Percentiles rank a stretch among this genome's conserved stretches.
phyloP scores from a whole-genome alignment of 1,140 invertebrate genomes.

The Lucilia sericata region DNA sequence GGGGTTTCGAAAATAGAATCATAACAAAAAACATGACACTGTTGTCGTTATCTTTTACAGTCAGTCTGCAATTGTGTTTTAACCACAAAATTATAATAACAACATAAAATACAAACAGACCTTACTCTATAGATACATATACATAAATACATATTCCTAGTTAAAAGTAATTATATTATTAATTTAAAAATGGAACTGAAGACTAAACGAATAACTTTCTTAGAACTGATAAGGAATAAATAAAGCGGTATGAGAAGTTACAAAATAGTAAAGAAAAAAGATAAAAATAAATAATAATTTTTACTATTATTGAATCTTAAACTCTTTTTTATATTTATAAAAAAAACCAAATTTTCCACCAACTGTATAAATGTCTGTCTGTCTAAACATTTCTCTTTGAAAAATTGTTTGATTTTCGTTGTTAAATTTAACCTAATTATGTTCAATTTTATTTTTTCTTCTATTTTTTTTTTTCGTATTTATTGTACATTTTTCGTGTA shows the following conservation, averaged over 20 bases:
- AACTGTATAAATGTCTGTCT: not conserved
- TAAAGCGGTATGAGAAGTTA: not conserved
- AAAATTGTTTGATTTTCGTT: not conserved
- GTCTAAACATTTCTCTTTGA: no score
- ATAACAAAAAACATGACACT: not conserved
- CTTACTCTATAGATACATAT: not conserved
- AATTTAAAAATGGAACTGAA: not conserved
- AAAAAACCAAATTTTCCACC: slow-evolving; percentile 16
- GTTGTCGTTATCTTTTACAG: not conserved
- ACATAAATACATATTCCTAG: no score
- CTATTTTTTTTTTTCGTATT: no score
- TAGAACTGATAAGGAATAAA: not conserved
- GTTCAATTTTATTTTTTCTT: not conserved
- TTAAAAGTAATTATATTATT: not conserved
- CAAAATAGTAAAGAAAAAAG: not conserved
- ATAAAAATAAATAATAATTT: not conserved
- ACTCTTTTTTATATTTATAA: not conserved
- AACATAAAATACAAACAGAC: not conserved
- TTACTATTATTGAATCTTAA: not conserved
- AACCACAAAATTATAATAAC: not conserved
- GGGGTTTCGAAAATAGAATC: not conserved
- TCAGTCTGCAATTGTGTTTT: not conserved
- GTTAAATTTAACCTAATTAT: slow-evolving; percentile 29
- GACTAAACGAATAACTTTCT: not conserved
- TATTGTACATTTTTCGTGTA: slow-evolving; percentile 8